These are phyloP conservation scores for Paramisgurnus dabryanus DNA, from an alignment of 2,113 vertebrate species.

Conservation along the genomic window DNA sequence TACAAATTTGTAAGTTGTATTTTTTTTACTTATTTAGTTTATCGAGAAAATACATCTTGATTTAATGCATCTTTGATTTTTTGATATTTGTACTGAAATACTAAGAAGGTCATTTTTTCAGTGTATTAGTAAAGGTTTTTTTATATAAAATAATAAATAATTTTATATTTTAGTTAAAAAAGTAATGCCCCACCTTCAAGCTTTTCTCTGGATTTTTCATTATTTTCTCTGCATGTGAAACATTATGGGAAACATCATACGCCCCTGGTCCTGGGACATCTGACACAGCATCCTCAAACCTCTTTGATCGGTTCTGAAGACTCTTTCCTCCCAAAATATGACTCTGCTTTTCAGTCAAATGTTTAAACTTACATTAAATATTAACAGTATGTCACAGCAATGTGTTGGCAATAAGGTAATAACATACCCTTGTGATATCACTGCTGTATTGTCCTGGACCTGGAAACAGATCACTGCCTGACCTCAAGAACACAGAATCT, in stretches of 20 bases:
- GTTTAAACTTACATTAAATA: not conserved
- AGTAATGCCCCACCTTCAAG: conserved; percentile 16
- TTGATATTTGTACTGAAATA: too few relatives aligned
- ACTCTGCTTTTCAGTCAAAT: conserved; percentile 51
- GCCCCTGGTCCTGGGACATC: conserved; percentile 76
- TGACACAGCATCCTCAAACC: conserved; percentile 71
- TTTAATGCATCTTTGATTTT: too few relatives aligned
- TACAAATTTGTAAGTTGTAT: too few relatives aligned
- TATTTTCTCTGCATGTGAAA: conserved; percentile 18
- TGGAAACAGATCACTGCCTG: conserved; percentile 59
- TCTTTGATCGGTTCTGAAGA: conserved; percentile 76
- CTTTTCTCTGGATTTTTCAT: conserved; percentile 25
- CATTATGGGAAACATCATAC: conserved; percentile 61
- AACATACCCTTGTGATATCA: conserved; percentile 71
- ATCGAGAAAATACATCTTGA: too few relatives aligned
- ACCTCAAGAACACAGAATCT: conserved; percentile 57
- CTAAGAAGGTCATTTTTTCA: too few relatives aligned
- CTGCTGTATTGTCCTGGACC: conserved; percentile 80
- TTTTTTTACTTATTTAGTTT: too few relatives aligned
- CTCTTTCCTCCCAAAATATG: conserved; percentile 72
- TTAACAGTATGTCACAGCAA: not conserved
- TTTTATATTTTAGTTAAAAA: not conserved
- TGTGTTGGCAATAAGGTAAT: too few relatives aligned
- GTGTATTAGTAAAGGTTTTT: too few relatives aligned
- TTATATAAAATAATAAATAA: too few relatives aligned